phyloP scores from a whole-genome alignment of 2,797 vertebrate species.

The Orientallactaga sibirica region DNA sequence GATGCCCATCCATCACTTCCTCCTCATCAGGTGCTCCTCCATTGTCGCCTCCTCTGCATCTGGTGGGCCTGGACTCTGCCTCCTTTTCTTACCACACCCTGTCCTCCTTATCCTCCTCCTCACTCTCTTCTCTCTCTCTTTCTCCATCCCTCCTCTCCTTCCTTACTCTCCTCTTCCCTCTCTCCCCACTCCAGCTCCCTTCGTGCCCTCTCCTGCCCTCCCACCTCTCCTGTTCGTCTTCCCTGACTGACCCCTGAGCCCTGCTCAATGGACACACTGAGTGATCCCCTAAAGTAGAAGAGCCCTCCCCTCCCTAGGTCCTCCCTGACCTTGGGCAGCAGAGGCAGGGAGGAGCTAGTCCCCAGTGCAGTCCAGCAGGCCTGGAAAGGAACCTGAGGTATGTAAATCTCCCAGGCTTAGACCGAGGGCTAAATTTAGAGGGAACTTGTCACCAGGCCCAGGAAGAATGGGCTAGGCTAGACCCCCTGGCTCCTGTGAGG shows the following conservation, averaged over 20 bases:
- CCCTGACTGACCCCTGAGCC: background rate
- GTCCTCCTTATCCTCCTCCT: background rate
- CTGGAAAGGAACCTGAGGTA: background rate
- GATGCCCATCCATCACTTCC: background rate
- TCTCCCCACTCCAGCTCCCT: fast-evolving
- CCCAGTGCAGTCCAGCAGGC: constrained; percentile 13
- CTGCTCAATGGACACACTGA: background rate
- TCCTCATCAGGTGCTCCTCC: background rate
- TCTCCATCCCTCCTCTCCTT: background rate
- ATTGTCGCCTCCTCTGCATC: background rate
- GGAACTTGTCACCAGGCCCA: constrained; percentile 45
- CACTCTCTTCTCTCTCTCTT: background rate
- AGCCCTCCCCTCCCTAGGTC: background rate
- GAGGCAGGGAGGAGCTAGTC: background rate
- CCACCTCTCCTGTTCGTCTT: background rate
- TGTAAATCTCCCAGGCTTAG: constrained; percentile 73
- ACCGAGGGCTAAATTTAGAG: constrained; percentile 78
- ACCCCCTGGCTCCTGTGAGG: constrained; percentile 65
- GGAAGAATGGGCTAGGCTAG: constrained; percentile 57
- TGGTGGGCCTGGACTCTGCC: background rate
- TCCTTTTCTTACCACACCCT: background rate
- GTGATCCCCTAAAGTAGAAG: background rate
- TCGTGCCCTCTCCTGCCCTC: background rate
- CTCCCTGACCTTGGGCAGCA: constrained; percentile 75
- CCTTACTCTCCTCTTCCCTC: background rate